Evolutionary conservation across 1,140 invertebrate genomes (phyloP).

Genomic region (Aphis craccivora): DNA sequence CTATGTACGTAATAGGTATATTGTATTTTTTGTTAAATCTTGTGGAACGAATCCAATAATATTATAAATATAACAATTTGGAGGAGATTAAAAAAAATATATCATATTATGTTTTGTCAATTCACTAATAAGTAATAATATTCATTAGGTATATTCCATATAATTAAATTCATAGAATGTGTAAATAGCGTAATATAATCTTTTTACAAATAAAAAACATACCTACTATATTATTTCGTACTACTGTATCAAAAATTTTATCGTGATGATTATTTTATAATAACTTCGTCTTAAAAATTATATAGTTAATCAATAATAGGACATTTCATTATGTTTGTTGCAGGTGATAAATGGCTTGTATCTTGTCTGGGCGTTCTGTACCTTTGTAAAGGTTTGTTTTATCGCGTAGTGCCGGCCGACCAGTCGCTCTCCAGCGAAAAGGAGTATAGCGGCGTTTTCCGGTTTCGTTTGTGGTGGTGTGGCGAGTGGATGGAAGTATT

Average conservation of each 20-base stretch:
- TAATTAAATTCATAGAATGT: not conserved
- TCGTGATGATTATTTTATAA: not conserved
- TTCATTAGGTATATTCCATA: too few relatives aligned
- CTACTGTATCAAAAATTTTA: not conserved
- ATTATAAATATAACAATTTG: not conserved
- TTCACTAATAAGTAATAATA: not conserved
- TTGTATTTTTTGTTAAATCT: not conserved
- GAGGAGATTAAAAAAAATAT: not conserved
- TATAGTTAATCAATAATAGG: not conserved
- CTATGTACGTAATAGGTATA: not conserved
- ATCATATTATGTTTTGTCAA: not conserved
- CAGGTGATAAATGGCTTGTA: conserved; percentile 90
- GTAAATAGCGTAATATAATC: not conserved
- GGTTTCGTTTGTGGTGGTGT: conserved; percentile 95
- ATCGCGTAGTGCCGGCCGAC: conserved; percentile 93
- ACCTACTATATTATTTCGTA: not conserved
- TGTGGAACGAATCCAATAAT: not conserved
- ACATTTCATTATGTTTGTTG: not conserved
- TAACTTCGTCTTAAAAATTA: not conserved
- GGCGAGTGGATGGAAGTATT: conserved; percentile 95
- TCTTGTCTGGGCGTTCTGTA: conserved; percentile 87
- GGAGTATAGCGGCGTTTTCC: conserved; percentile 81
- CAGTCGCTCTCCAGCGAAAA: conserved; percentile 75
- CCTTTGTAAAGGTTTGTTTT: conserved; percentile 88
- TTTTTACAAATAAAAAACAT: not conserved